Evolutionary conservation across 2,888 invertebrate species (phyloP), one percentile per base, ranked within the genome.

Genomic region (Cephus spinipes): DNA sequence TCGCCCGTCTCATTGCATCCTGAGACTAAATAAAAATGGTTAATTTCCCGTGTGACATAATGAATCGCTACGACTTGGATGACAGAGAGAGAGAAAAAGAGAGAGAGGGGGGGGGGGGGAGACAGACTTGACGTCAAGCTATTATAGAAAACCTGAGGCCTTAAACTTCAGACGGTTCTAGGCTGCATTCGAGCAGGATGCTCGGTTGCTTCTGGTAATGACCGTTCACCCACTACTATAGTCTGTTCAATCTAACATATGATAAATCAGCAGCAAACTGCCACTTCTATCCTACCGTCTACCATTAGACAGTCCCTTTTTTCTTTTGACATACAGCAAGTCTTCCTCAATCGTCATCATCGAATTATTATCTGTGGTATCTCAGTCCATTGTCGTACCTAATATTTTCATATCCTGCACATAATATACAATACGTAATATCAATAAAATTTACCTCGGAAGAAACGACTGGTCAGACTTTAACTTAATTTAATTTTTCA

Each of bases 191-290:
- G 31, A 32, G 75, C 77, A 80, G 79, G 71, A 81, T 81, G 86
- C 83, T 85, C 83, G 83, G 85, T 83, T 87, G 85, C 80, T 78
- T 86, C 83, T 80, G 79, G 75, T 86, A 87, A 87, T 86, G 82
- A 84, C 75, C 69, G 71, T 15, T 32, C 71, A 32, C 32, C 32
- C 71, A 71, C 71, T 32, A 23, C 40, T 55, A 55, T 55, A 55
- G 23, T 55, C 40, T 23, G 40, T 55, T 55, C 40, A 23, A 55
- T 55, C 23, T 55, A 55, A 71, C 71, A 15, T 71, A 71, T 15
- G 71, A 32, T 71, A 71, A 31, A 71, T 32, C 32, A 32, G 71
- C 31, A 31, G 71, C 71, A 15, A 30, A 71, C 71, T 71, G 32
- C 71, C 71, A 55, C 9, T 55, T 55, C 40, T 23, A 55, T 55